Evolutionary conservation across 2,113 vertebrate genomes (phyloP).

Genomic region (Centropus bengalensis): DNA sequence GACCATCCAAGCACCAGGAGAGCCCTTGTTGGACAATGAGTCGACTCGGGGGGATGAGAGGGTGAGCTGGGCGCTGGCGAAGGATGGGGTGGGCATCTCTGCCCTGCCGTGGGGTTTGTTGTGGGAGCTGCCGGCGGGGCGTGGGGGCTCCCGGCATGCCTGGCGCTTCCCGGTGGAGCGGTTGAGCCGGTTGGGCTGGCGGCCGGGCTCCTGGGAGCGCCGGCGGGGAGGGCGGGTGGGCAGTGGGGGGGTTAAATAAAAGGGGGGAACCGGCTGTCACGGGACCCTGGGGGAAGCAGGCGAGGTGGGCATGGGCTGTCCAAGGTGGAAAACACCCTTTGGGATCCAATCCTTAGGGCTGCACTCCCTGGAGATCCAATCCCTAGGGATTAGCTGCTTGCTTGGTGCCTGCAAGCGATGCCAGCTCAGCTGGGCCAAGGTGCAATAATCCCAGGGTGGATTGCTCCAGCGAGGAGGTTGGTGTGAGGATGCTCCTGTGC

Average conservation of each 20-base stretch:
- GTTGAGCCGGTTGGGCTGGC: neutral
- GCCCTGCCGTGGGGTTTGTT: neutral
- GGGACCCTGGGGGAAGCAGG: neutral
- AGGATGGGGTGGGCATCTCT: neutral
- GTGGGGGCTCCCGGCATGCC: neutral
- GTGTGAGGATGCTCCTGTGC: neutral
- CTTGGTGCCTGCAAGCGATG: neutral
- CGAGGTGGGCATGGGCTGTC: neutral
- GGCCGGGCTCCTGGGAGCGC: neutral
- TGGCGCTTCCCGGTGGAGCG: neutral
- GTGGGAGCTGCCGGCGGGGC: neutral
- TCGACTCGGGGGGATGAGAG: conserved; percentile 91
- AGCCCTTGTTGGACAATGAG: conserved; percentile 92
- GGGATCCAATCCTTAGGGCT: neutral
- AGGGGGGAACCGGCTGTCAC: neutral
- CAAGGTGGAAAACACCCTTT: neutral
- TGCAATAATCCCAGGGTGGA: neutral
- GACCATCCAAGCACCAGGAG: conserved; percentile 94
- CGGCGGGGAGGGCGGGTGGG: neutral
- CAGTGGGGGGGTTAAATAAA: neutral
- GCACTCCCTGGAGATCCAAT: neutral
- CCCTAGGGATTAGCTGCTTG: neutral
- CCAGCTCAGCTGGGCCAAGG: fast-evolving
- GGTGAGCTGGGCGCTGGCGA: conserved; percentile 61
- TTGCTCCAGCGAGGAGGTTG: no score